Percentiles rank a stretch among this genome's conserved stretches.
phyloP scores from a whole-genome alignment of 2,888 invertebrate genomes.

The Dasypogon diadema region DNA sequence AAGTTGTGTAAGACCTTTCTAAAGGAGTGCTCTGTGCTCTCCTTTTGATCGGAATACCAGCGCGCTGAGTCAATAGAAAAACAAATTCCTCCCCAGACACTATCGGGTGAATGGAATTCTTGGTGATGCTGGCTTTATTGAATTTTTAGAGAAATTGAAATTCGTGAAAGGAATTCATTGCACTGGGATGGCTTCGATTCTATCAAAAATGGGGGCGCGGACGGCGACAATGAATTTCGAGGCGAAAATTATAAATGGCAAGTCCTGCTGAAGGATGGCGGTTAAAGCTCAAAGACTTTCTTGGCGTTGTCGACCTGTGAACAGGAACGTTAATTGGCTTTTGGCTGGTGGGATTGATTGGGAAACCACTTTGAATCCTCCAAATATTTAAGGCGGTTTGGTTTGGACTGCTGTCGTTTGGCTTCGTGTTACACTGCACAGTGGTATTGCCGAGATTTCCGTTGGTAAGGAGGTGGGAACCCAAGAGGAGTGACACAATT shows the following conservation, averaged over 20 bases:
- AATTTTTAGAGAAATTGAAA: conserved; percentile 30
- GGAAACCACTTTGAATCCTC: too few relatives aligned
- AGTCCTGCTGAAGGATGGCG: background rate
- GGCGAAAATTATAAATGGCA: background rate
- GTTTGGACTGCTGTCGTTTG: too few relatives aligned
- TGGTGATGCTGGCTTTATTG: background rate
- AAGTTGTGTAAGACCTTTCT: conserved; percentile 4
- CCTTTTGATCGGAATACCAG: conserved; percentile 29
- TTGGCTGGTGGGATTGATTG: background rate
- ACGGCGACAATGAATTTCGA: background rate
- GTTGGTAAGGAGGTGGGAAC: too few relatives aligned
- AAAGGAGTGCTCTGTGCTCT: conserved; percentile 11
- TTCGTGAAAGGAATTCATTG: conserved; percentile 35
- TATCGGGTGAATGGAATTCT: background rate
- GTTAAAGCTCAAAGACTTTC: too few relatives aligned
- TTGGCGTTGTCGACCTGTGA: too few relatives aligned
- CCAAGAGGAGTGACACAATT: too few relatives aligned
- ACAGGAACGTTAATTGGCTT: too few relatives aligned
- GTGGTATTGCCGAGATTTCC: too few relatives aligned
- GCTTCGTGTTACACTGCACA: too few relatives aligned
- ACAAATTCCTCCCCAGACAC: conserved; percentile 15
- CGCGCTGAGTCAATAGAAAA: conserved; percentile 27
- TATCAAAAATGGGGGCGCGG: background rate
- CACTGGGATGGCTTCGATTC: background rate
- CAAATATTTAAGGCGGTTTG: too few relatives aligned